phyloP scores from a whole-genome alignment of 2,797 vertebrate species.

The Psittacula derbiana region DNA sequence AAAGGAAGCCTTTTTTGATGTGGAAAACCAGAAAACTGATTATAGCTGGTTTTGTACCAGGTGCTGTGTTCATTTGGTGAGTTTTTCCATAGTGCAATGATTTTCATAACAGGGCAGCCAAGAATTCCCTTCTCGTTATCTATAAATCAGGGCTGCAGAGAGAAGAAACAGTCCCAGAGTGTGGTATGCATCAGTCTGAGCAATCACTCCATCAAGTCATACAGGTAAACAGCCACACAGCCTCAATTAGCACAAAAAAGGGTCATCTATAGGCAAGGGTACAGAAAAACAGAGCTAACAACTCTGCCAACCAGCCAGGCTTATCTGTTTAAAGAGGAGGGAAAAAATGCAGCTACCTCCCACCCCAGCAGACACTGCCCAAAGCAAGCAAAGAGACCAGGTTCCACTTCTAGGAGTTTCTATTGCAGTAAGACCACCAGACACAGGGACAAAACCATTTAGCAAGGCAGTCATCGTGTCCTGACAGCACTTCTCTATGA shows the following conservation, averaged over 20 bases:
- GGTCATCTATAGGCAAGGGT: background rate
- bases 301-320: background rate
- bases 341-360: background rate
- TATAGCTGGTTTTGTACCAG: background rate
- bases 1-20: background rate
- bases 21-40: background rate
- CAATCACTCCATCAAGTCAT: background rate
- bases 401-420: background rate
- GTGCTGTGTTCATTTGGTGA: background rate
- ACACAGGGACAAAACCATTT: background rate
- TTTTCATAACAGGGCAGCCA: slow-evolving; percentile 28
- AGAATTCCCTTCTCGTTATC: slow-evolving; percentile 23
- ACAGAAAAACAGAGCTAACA: background rate
- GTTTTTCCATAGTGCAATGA: background rate
- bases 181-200: background rate
- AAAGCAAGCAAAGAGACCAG: background rate
- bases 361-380: background rate
- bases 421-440: background rate
- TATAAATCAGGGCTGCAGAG: slow-evolving; percentile 19
- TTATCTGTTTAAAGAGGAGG: background rate
- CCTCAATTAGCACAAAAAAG: background rate
- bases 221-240: slow-evolving; percentile 10
- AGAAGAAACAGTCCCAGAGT: background rate
- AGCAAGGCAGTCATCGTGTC: background rate
- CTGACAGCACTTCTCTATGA: accelerated